Evolutionary conservation across 2,888 invertebrate genomes (phyloP), one percentile per base, ranked within the genome.

Genomic region (Tenthredo mesomela): DNA sequence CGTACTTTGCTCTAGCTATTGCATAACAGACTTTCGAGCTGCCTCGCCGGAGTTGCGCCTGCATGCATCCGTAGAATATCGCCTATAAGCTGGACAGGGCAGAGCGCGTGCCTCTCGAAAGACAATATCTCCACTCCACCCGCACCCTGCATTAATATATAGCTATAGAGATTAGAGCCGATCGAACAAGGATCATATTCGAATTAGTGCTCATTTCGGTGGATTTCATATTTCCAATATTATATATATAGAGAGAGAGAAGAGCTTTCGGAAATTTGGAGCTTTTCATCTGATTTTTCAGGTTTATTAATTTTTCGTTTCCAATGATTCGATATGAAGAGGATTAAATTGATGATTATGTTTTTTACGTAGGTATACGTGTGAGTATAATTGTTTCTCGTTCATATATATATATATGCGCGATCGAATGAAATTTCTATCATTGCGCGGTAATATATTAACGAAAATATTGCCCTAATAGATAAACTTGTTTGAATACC

Each of bases 1-100:
- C 33, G 77, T 33, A 29, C 50, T 29, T 88, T 88, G 88, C 90
- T 90, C 89, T 89, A 88, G 88, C 88, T 88, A 89, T 92, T 92
- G 90, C 90, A 89, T 90, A 92, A 92, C 88, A 87, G 87, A 91
- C 92, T 92, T 91, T 91, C 91, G 89, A 90, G 90, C 88, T 58
- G 70, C 33, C 21, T 61, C 80, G 65, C 12, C 29, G 80, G 18
- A 80, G 37, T 80, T 80, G 80, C 80, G 61, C 25, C 43, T 80
- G 65, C 80, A 58, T 80, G 33, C 61, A 77, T 77, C 77, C 50
- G 80, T 67, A 33, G 25, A 15, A 47, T 47, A 47, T 47, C 47
- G 47, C 47, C 47, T 47, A 12, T 47, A 3, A 47, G 15, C 47
- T 47, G 47, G 47, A 47, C 25, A 50, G 54, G 9, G 50, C 77